Base-by-base conservation (phyloP, 1,140 invertebrate species). In the Adoxophyes honmai region DNA sequence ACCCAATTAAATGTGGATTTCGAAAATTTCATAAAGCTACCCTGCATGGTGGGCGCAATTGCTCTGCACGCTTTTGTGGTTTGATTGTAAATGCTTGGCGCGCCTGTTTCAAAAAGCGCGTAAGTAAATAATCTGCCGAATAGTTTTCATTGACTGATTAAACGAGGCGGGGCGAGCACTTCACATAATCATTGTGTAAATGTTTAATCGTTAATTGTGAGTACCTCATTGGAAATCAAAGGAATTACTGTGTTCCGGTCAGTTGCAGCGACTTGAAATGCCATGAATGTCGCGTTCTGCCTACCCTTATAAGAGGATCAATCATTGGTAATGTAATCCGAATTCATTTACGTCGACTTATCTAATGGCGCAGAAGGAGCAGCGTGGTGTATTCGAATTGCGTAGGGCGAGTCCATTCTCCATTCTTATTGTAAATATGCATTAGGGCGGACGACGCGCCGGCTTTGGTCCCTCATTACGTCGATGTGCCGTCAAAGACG, bases 341-440 rank as follows among this genome's bases (percentile, higher is more conserved):
- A 65, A 67, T 63, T 66, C 66, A 55, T 65, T 55, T 28, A 62
- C 56, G 52, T 52, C 55, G 64, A 69, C 48, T 66, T 68, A 73
- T 75, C 73, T 81, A 76, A 74, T 78, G 69, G 68, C 55, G 54
- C 57, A 65, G 62, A 66, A 76, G 60, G 59, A 72, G 64, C 65
- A 68, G 62, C 66, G 60, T 64, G 61, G 67, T 66, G 64, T 70
- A 65, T 54, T 65, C 59, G 71, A 68, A 71, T 60, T 57, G 21
- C 21, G 42, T 13, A 13, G 54, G 42, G 57, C 55, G 60, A 62
- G 57, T 71, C 62, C 64, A 73, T 72, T 66, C 62, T 59, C 57
- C 60, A 59, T 62, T 61, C 66, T 70, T 73, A 78, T 78, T 78
- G 82, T 86, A 77, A 79, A 86, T 82, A 86, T 86, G 75, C 81